These are phyloP conservation scores for Spea bombifrons DNA, from an alignment of 2,113 vertebrate genomes.

Conservation along the genomic window DNA sequence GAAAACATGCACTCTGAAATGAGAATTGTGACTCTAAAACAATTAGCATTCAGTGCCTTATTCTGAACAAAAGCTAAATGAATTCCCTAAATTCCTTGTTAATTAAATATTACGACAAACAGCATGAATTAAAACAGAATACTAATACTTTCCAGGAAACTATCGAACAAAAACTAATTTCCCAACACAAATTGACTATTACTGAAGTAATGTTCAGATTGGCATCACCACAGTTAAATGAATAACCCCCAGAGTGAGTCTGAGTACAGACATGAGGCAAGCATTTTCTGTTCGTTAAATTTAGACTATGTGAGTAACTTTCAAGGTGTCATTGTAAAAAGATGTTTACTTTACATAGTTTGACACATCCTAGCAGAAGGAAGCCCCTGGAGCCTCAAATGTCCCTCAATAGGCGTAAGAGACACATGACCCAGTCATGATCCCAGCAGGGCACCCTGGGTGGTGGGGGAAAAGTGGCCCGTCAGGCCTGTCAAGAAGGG, in stretches of 20 bases:
- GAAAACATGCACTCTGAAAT: not conserved
- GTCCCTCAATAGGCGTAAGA: too few relatives aligned
- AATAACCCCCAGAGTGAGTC: not conserved
- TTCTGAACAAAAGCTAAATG: slow-evolving; percentile 4
- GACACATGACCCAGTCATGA: too few relatives aligned
- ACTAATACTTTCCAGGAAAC: not conserved
- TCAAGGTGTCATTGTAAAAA: too few relatives aligned
- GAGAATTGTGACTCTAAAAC: not conserved
- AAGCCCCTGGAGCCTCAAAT: too few relatives aligned
- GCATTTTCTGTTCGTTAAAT: not conserved
- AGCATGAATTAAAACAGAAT: not conserved
- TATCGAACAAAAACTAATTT: not conserved
- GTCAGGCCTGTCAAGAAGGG: too few relatives aligned
- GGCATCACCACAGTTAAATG: not conserved
- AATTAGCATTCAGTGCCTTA: not conserved
- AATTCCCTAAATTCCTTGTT: not conserved
- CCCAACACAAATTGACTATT: not conserved
- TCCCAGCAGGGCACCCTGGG: too few relatives aligned
- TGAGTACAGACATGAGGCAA: not conserved
- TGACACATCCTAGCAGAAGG: too few relatives aligned
- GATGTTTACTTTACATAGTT: too few relatives aligned
- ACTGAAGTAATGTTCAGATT: not conserved
- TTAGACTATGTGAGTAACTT: not conserved
- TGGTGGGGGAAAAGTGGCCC: too few relatives aligned
- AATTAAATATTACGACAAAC: slow-evolving; percentile 2